Evolutionary conservation across 2,797 vertebrate genomes (phyloP).

Genomic region (Sarcophilus harrisii): DNA sequence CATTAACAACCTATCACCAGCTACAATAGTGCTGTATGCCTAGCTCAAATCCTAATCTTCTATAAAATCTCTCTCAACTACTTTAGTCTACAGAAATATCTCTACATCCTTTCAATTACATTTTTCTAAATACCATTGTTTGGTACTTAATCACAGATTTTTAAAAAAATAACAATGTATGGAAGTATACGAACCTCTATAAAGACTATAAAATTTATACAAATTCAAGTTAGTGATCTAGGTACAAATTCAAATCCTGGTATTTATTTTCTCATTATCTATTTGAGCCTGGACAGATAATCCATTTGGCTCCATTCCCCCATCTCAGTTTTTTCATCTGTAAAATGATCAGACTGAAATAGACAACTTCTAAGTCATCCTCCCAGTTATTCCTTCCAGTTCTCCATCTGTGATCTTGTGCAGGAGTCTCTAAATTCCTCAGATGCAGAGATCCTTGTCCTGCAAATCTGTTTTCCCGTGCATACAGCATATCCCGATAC

Average conservation of each 20-base stretch:
- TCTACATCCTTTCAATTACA: background rate
- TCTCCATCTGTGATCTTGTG: background rate
- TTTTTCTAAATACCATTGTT: background rate
- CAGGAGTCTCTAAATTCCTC: background rate
- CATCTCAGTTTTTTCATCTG: conserved; percentile 20
- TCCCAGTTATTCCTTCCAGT: background rate
- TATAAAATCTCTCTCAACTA: background rate
- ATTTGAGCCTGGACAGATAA: conserved; percentile 19
- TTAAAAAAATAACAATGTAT: conserved; percentile 23
- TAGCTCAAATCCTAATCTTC: background rate
- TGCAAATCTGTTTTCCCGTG: background rate
- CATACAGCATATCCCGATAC: background rate
- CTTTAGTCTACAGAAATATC: background rate
- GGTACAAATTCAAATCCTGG: conserved; percentile 20
- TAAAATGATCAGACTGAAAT: conserved; percentile 18
- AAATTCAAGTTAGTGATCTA: background rate
- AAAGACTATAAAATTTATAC: background rate
- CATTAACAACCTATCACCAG: background rate
- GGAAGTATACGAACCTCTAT: conserved; percentile 16
- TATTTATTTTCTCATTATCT: background rate
- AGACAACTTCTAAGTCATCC: background rate
- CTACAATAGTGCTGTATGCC: background rate
- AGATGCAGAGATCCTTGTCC: background rate
- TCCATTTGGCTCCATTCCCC: background rate
- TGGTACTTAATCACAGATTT: background rate